Evolutionary conservation across 1,140 invertebrate genomes (phyloP).

Genomic region (Apis cerana): DNA sequence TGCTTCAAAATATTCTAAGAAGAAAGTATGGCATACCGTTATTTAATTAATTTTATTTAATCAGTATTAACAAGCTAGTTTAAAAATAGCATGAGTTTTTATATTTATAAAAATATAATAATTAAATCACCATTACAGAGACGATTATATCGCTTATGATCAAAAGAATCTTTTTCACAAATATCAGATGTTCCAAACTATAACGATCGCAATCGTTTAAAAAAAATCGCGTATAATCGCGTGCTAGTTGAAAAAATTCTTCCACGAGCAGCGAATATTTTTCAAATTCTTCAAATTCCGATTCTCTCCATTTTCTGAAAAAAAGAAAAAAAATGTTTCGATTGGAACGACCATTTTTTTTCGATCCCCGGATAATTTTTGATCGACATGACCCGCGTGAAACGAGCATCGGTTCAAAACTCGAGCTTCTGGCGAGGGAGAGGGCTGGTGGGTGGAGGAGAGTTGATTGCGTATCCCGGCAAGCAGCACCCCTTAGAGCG

Average conservation of each 20-base stretch:
- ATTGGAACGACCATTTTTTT: background rate
- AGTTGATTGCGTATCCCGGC: conserved; percentile 40
- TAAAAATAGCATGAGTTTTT: too few species aligned
- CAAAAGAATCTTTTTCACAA: too few species aligned
- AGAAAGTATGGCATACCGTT: too few species aligned
- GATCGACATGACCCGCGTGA: conserved; percentile 16
- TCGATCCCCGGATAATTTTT: background rate
- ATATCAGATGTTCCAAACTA: too few species aligned
- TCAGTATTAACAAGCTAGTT: too few species aligned
- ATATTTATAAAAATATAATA: too few species aligned
- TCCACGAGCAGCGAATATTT: background rate
- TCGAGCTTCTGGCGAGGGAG: conserved; percentile 37
- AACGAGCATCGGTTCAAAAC: conserved; percentile 49
- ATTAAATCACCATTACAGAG: too few species aligned
- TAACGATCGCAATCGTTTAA: background rate
- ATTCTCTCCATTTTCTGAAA: background rate
- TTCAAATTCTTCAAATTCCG: background rate
- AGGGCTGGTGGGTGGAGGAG: too few species aligned
- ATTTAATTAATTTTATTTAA: too few species aligned
- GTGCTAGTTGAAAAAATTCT: background rate
- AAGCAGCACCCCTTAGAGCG: conserved; percentile 33
- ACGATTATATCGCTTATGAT: too few species aligned
- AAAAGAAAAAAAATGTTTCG: background rate
- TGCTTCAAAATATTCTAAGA: too few species aligned
- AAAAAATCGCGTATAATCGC: background rate